These are phyloP conservation scores for Apis mellifera DNA, from an alignment of 1,140 invertebrate species.

Conservation along the genomic window DNA sequence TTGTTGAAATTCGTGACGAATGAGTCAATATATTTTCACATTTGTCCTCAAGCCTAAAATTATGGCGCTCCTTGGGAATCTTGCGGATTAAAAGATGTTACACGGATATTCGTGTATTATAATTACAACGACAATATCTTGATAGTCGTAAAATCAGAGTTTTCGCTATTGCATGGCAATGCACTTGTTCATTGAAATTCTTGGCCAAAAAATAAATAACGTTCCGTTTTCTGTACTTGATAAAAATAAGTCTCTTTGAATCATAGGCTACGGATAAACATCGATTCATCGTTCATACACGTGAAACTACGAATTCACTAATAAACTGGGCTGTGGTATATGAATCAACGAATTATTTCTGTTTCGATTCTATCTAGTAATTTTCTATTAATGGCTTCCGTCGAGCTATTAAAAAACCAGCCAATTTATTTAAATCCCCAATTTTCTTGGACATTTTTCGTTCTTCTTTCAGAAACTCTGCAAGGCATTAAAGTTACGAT, in stretches of 20 bases:
- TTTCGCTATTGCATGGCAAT: no score
- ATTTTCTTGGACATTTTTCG: no score
- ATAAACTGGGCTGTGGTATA: constrained; percentile 5
- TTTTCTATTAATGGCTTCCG: neutral
- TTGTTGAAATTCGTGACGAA: constrained; percentile 51
- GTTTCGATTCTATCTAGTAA: neutral
- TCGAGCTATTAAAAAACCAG: neutral
- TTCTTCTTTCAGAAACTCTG: no score
- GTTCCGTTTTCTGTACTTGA: neutral
- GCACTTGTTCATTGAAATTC: no score
- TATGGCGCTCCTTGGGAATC: neutral
- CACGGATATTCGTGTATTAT: no score
- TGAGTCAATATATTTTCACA: neutral
- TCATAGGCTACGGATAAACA: neutral
- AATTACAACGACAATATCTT: no score
- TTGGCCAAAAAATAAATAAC: no score
- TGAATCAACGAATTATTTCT: constrained; percentile 29
- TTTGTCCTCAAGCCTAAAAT: constrained; percentile 20
- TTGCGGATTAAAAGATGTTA: neutral
- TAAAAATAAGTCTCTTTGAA: neutral
- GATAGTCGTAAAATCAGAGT: no score
- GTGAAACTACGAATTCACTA: neutral
- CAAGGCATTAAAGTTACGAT: no score
- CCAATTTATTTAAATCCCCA: neutral
- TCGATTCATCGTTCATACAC: constrained; percentile 10